Evolutionary conservation across 2,888 invertebrate genomes (phyloP).

Genomic region (Empis stercorea): DNA sequence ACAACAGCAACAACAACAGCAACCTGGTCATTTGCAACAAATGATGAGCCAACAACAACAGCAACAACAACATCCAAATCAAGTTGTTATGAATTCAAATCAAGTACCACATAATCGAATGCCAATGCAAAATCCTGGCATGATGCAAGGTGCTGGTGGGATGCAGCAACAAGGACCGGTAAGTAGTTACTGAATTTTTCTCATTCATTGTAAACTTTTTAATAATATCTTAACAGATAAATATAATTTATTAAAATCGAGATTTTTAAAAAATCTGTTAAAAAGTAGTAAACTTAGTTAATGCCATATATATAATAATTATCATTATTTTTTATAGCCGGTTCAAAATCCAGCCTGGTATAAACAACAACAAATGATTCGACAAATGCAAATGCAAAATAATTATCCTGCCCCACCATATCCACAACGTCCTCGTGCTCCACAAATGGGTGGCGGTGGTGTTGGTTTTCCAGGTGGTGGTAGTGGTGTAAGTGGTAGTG

Average conservation of each 20-base stretch:
- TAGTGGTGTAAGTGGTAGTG: constrained; percentile 6
- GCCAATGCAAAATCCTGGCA: constrained; percentile 32
- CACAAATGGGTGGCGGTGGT: constrained; percentile 27
- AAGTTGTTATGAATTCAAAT: constrained; percentile 38
- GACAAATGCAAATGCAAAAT: constrained; percentile 36
- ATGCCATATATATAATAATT: no score
- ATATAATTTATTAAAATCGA: no score
- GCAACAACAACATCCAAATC: constrained; percentile 37
- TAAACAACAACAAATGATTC: constrained; percentile 38
- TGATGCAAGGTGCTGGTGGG: constrained; percentile 24
- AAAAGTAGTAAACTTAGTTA: no score
- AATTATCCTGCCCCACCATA: constrained; percentile 33
- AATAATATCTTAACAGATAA: no score
- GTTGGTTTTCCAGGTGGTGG: constrained; percentile 18
- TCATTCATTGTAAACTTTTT: background rate
- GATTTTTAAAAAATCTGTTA: no score
- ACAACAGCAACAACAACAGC: constrained; percentile 37
- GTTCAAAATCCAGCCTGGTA: constrained; percentile 32
- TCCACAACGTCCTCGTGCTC: constrained; percentile 32
- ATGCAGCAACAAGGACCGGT: constrained; percentile 32
- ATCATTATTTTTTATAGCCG: constrained; percentile 16
- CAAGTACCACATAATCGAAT: constrained; percentile 36
- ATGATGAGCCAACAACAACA: constrained; percentile 32
- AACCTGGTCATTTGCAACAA: constrained; percentile 38
- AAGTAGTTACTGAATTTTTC: constrained; percentile 16